Percentiles rank a stretch among this genome's conserved stretches.
Conservation (phyloP, 2,888 invertebrate species). For the Leucophenga montana region DNA sequence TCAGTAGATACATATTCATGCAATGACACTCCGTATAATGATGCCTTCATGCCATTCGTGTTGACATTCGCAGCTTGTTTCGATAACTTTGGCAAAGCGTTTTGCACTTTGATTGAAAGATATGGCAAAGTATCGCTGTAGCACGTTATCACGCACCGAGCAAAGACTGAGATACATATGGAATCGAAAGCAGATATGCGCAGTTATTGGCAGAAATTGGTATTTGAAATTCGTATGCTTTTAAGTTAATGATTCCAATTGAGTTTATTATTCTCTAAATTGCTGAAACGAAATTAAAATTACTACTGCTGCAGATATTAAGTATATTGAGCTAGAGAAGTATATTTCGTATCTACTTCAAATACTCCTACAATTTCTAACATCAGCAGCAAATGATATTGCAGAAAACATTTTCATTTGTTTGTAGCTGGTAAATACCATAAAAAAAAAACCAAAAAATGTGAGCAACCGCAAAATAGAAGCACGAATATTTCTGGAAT, state of each 20-base stretch:
- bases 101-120: conserved; percentile 15
- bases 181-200: not conserved
- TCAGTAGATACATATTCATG: too few species aligned
- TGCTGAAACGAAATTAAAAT: not conserved
- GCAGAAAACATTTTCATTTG: conserved; percentile 11
- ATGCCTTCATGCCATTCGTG: not conserved
- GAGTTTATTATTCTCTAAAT: not conserved
- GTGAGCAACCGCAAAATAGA: not conserved
- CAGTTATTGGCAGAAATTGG: not conserved
- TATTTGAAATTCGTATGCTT: conserved; percentile 4
- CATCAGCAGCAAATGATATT: not conserved
- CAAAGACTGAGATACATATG: not conserved
- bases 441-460: conserved; percentile 28
- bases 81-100: conserved; percentile 21
- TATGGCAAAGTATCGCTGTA: not conserved
- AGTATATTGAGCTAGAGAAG: not conserved
- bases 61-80: conserved; percentile 26
- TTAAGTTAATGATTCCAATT: conserved; percentile 11
- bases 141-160: not conserved
- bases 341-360: not conserved
- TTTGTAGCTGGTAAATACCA: conserved; percentile 3
- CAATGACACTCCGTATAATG: not conserved
- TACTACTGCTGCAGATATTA: not conserved
- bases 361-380: not conserved
- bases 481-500: not conserved